Conservation (phyloP, 2,888 invertebrate species). For the Boloria selene region DNA sequence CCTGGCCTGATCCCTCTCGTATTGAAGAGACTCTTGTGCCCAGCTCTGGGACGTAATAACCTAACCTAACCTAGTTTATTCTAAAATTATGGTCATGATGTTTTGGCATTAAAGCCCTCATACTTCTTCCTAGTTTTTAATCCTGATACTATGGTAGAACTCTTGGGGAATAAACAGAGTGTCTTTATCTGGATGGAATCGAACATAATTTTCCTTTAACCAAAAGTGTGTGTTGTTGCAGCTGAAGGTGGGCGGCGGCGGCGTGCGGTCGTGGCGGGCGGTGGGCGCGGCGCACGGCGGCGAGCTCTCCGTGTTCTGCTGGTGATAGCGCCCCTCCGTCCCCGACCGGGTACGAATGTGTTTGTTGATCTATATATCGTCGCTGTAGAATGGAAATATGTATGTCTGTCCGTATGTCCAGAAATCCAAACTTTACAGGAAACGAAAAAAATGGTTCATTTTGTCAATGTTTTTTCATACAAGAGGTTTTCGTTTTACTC, state of each 20-base stretch:
- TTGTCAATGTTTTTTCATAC: too few relatives aligned
- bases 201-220: slow-evolving; percentile 88
- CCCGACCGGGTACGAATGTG: slow-evolving; percentile 15
- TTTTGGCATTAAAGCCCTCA: slow-evolving; percentile 85
- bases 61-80: too few relatives aligned
- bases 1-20: too few relatives aligned
- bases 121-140: slow-evolving; percentile 92
- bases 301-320: slow-evolving; percentile 90
- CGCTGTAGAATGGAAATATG: too few relatives aligned
- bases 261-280: slow-evolving; percentile 89
- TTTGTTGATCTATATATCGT: too few relatives aligned
- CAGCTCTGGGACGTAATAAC: too few relatives aligned
- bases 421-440: too few relatives aligned
- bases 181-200: slow-evolving; percentile 89
- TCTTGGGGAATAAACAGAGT: slow-evolving; percentile 86
- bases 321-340: slow-evolving; percentile 80
- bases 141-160: slow-evolving; percentile 92
- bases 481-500: too few relatives aligned
- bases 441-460: too few relatives aligned
- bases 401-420: too few relatives aligned
- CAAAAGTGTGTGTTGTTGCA: slow-evolving; percentile 59
- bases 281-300: slow-evolving; percentile 85
- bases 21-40: too few relatives aligned
- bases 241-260: slow-evolving; percentile 87
- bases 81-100: slow-evolving; percentile 80